Evolutionary conservation across 2,113 vertebrate species (phyloP).

Genomic region (Hipposideros armiger): DNA sequence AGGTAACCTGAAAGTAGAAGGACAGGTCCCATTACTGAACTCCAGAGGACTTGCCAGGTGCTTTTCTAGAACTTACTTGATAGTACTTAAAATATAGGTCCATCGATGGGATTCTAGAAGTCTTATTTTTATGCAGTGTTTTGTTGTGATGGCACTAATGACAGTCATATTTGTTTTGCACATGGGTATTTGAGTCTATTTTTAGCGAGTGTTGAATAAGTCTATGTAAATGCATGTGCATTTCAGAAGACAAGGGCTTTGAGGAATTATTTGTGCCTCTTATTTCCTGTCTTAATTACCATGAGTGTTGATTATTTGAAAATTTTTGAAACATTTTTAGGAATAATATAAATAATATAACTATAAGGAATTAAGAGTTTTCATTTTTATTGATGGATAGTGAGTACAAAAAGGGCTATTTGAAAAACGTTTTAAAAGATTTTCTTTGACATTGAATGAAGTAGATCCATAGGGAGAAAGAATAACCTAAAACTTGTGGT

Average conservation of each 20-base stretch:
- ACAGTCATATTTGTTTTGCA: neutral
- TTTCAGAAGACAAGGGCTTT: neutral
- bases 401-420: constrained; percentile 3
- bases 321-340: constrained; percentile 5
- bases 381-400: neutral
- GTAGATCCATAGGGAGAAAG: neutral
- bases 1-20: neutral
- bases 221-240: neutral
- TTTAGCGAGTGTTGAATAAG: neutral
- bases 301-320: neutral
- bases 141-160: neutral
- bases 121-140: neutral
- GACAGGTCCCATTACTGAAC: neutral
- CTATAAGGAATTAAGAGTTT: neutral
- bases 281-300: constrained; percentile 27
- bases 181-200: neutral
- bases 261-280: constrained; percentile 13
- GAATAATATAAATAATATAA: neutral
- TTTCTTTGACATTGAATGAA: constrained; percentile 50
- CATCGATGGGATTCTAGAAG: neutral
- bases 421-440: neutral
- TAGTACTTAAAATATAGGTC: neutral
- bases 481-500: constrained; percentile 24
- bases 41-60: neutral
- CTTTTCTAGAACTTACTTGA: constrained; percentile 18